Evolutionary conservation across 2,113 vertebrate genomes (phyloP).

Genomic region (Seriola aureovittata): DNA sequence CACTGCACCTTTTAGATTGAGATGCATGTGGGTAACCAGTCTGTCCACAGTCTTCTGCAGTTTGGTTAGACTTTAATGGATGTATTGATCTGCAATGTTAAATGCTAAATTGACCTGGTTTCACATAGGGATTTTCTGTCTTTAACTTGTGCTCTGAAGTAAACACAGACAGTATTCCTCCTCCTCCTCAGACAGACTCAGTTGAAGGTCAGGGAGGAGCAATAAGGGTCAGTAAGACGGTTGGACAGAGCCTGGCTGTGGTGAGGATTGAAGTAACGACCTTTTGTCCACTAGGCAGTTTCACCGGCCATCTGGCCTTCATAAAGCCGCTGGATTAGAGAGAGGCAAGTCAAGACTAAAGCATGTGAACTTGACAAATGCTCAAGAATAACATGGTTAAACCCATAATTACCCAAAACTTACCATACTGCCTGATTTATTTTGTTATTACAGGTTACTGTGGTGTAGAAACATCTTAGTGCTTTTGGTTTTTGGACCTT

Average conservation of each 20-base stretch:
- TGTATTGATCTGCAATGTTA: constrained; percentile 17
- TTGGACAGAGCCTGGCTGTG: not conserved
- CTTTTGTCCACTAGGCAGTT: not conserved
- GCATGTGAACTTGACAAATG: not conserved
- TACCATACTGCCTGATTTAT: not conserved
- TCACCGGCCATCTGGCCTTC: constrained; percentile 27
- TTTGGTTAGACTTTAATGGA: not conserved
- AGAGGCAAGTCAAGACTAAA: not conserved
- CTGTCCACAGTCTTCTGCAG: not conserved
- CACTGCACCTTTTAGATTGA: not conserved
- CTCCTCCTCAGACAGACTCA: not conserved
- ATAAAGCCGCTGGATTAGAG: constrained; percentile 28
- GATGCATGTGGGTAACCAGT: not conserved
- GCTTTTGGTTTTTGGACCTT: not conserved
- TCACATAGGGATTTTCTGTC: not conserved
- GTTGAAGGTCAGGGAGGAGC: not conserved
- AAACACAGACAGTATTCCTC: not conserved
- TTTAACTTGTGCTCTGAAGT: not conserved
- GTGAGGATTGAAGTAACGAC: not conserved
- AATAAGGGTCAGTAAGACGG: constrained; percentile 3
- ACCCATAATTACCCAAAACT: not conserved
- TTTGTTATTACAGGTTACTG: not conserved
- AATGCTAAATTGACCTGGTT: not conserved
- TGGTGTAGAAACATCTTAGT: no score
- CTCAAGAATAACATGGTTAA: not conserved